Evolutionary conservation across 2,797 vertebrate species (phyloP), one percentile per base, ranked within the genome.

Genomic region (Galaxias olidus): DNA sequence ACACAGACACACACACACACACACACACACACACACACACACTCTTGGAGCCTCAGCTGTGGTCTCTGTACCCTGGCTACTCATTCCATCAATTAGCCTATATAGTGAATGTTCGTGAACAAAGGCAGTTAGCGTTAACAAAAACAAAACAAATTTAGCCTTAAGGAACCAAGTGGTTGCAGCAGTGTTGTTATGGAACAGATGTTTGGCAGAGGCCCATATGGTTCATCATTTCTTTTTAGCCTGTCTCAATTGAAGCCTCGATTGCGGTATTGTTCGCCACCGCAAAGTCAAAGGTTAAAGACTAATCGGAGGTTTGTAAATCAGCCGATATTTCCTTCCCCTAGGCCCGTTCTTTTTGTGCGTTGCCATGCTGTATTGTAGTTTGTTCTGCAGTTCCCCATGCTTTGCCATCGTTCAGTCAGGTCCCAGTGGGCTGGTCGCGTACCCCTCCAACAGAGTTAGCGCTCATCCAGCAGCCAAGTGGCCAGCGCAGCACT

Each of bases 321-420:
- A 30, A 30, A 30, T 30, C 6, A 3, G 2, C 30, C 6, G 30
- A 30, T 30, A 30, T 30, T 30, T 30, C 6, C 30, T 6, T 30
- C 30, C 30, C 3, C 30, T 30, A 30, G 30, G 30, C 30, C 30
- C 30, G 30, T 30, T 30, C 30, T 30, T 2, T n/a, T 30, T 30
- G 30, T 60, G 77, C 74, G 72, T 82, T 80, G 71, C 85, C 67
- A 81, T 84, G 87, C 89, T 87, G 82, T 82, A 84, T 84, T 89
- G 89, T 86, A 88, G 90, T 86, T 79, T 74, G 87, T 86, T 86
- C 85, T 77, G 52, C 77, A 71, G 60, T 41, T 74, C 75, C 64
- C 63, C 45, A n/a, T 13, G 45, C 2, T 46, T 10, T 13, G 76
- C 72, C 63, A 43, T 75, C 75, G 63, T 63, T 8, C 8, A 19